phyloP scores from a whole-genome alignment of 35 echinoderm and acorn worm genomes.

The Lytechinus variegatus region DNA sequence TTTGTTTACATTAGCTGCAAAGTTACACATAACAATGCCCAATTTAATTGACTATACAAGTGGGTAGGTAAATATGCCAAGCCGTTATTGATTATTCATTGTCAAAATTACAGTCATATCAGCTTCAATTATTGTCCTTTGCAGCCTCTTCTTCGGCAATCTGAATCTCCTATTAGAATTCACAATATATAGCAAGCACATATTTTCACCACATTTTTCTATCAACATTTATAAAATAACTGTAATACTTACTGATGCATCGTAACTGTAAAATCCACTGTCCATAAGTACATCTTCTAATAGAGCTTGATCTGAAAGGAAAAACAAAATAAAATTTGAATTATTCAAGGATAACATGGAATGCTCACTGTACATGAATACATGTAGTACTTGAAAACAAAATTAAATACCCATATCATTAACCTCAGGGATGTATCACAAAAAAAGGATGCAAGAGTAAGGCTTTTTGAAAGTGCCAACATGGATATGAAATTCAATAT shows the following conservation, averaged over 20 bases:
- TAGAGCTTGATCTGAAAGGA: constrained; percentile 84
- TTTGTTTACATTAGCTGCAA: too few relatives aligned
- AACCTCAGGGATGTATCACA: too few relatives aligned
- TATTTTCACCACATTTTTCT: neutral
- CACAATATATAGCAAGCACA: neutral
- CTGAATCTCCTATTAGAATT: neutral
- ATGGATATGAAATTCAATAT: too few relatives aligned
- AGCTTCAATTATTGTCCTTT: neutral
- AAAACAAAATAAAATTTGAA: neutral
- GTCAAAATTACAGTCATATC: neutral
- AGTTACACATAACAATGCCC: neutral
- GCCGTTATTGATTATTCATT: neutral
- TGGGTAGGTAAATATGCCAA: neutral
- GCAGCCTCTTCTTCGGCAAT: too few relatives aligned
- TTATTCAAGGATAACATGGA: too few relatives aligned
- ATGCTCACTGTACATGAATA: too few relatives aligned
- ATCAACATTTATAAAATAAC: neutral
- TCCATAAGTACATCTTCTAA: constrained; percentile 92
- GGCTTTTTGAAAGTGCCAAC: too few relatives aligned
- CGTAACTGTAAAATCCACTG: constrained; percentile 94
- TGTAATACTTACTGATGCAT: constrained; percentile 78
- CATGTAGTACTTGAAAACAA: too few relatives aligned
- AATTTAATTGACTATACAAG: neutral
- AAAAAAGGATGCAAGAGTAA: too few relatives aligned
- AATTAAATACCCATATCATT: too few relatives aligned